Base-by-base conservation (phyloP, 1,140 invertebrate species). In the Araneus ventricosus region DNA sequence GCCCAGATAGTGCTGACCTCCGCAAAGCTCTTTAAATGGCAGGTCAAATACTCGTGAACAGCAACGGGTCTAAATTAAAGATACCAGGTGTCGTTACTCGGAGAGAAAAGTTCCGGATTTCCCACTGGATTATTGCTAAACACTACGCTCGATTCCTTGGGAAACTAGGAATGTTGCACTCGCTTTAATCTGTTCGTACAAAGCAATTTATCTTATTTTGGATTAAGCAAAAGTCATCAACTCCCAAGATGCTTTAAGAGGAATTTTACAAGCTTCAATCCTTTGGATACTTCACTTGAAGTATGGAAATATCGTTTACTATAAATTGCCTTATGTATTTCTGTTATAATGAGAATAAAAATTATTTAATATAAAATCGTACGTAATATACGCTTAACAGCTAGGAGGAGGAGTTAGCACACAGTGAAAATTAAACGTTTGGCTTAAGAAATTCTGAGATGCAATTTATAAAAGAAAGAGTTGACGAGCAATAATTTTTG, bases 1-100 rank as follows among this genome's bases (percentile, higher is more conserved):
- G 17, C 34, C 30, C 30, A 75, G 70, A 75, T 75, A 75, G 27
- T 75, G 70, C 30, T 75, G 70, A 75, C 70, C 70, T 75, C 17
- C 27, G 70, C 5, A 37, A 37, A 75, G 70, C 70, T 20, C 70
- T 34, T 67, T 75, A 75, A 37, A 30, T 75, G 70, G 70, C 14
- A 75, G 70, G 70, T 75, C 30, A 37, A 34, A 75, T 34, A 75
- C 17, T 75, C 70, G 30, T 5, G 63, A 67, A 67, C 63, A 30
- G 30, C 70, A 34, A 20, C 5, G 30, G 30, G 70, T 75, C 70
- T 75, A 75, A 75, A 75, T 75, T 75, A 75, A 75, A 37, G 30
- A 75, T 75, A 17, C 30, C 70, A 75, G 70, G 34, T 37, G 70
- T 75, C 70, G 30, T 34, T 20, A 75, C 30, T 34, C 70, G 22